Conservation (phyloP, 2,113 vertebrate genomes). For the Ptilorrhoa leucosticta region DNA sequence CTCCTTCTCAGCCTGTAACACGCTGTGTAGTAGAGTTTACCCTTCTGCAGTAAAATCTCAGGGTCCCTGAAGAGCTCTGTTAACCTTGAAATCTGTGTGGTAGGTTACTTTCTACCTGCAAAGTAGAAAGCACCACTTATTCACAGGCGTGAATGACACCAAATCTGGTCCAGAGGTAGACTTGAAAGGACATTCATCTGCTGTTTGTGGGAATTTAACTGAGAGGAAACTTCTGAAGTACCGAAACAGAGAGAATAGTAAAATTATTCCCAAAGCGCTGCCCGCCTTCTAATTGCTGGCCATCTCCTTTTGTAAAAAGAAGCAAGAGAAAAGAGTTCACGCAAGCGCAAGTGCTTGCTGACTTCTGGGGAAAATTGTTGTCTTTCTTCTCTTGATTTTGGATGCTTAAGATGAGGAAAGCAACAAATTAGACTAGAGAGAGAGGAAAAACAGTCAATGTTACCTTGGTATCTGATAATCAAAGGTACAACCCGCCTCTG, state of each 20-base stretch:
- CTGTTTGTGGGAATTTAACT: neutral
- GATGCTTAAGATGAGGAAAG: neutral
- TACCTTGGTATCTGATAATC: neutral
- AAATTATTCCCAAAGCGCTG: neutral
- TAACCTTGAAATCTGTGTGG: neutral
- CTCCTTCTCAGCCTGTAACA: neutral
- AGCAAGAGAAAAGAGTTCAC: neutral
- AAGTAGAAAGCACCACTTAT: neutral
- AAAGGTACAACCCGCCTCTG: neutral
- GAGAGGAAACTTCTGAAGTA: neutral
- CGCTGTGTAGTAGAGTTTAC: fast-evolving
- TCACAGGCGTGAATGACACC: neutral
- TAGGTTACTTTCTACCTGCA: neutral
- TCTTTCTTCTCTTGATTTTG: neutral
- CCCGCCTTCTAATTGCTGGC: neutral
- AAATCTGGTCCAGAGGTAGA: neutral
- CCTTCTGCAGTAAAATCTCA: neutral
- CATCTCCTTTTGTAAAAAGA: neutral
- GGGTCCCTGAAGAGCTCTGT: neutral
- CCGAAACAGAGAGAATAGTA: neutral
- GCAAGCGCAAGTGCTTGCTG: neutral
- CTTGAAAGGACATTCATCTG: neutral
- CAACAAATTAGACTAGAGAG: neutral
- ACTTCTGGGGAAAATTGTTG: neutral
- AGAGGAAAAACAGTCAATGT: neutral